Conservation (phyloP, 2,797 vertebrate species). For the Notolabrus celidotus region DNA sequence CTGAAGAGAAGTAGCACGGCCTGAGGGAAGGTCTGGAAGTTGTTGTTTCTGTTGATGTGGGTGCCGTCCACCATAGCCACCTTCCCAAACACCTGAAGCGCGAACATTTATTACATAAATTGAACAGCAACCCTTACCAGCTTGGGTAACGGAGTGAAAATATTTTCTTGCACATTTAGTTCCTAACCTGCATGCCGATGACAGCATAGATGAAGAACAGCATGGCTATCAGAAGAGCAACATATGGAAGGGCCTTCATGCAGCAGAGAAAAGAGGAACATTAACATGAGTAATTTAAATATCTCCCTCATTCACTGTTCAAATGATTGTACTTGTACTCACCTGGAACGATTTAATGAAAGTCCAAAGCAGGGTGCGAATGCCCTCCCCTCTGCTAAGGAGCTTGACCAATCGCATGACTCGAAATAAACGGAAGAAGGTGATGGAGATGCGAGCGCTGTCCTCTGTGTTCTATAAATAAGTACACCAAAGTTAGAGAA, state of each 20-base stretch:
- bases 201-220: constrained; percentile 99
- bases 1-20: constrained; percentile 97
- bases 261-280: constrained; percentile 21
- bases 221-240: constrained; percentile 99
- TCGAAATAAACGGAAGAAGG: constrained; percentile 98
- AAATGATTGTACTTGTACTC: constrained; percentile 35
- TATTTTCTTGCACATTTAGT: not conserved
- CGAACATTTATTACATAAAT: not conserved
- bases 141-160: not conserved
- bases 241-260: constrained; percentile 93
- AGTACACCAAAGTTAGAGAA: constrained; percentile 57
- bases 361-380: constrained; percentile 97
- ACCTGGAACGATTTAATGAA: constrained; percentile 99
- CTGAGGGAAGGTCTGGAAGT: constrained; percentile 98
- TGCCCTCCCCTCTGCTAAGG: constrained; percentile 97
- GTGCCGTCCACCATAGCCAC: constrained; percentile 96
- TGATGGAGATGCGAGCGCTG: constrained; percentile 98
- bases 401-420: constrained; percentile 99
- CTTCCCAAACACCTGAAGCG: constrained; percentile 95
- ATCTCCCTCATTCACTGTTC: not conserved
- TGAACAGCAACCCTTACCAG: not conserved
- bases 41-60: constrained; percentile 99
- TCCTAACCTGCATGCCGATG: constrained; percentile 97
- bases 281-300: constrained; percentile 1
- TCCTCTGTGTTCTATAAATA: constrained; percentile 95